Conservation (phyloP, 2,113 vertebrate species). For the Ictalurus furcatus region DNA sequence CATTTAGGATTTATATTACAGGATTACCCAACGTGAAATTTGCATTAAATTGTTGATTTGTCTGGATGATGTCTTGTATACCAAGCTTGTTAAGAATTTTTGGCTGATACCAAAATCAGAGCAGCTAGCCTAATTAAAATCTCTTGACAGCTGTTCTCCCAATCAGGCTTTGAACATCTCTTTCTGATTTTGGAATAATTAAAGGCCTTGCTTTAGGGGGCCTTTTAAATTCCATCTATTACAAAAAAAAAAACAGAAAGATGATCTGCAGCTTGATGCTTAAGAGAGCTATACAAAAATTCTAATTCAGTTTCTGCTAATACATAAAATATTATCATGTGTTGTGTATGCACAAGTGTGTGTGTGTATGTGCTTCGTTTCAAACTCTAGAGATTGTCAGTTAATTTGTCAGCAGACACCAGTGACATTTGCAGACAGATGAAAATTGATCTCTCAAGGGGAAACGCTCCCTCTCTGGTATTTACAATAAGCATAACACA, state of each 20-base stretch:
- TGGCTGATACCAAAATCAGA: conserved; percentile 68
- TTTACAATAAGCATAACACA: conserved; percentile 23
- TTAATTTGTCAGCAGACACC: conserved; percentile 40
- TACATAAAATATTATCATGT: conserved; percentile 41
- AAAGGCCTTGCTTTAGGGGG: conserved; percentile 34
- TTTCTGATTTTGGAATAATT: conserved; percentile 58
- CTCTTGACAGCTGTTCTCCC: conserved; percentile 67
- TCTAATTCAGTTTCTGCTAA: conserved; percentile 24
- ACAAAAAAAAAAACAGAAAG: conserved; percentile 44
- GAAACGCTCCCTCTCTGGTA: conserved; percentile 22
- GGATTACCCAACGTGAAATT: background rate
- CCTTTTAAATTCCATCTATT: conserved; percentile 50
- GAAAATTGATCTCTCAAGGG: conserved; percentile 10
- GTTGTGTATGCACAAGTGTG: conserved; percentile 27
- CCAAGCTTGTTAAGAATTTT: conserved; percentile 58
- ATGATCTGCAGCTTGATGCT: conserved; percentile 41
- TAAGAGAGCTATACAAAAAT: conserved; percentile 20
- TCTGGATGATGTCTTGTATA: conserved; percentile 30
- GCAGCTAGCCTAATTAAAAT: conserved; percentile 71
- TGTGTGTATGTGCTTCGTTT: background rate
- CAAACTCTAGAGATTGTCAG: background rate
- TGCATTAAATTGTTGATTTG: conserved; percentile 26
- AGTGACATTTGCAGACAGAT: conserved; percentile 36
- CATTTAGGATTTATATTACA: background rate
- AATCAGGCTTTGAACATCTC: conserved; percentile 64